Evolutionary conservation across 2,797 vertebrate genomes (phyloP).

Genomic region (Microctenopoma stevenorrisi): DNA sequence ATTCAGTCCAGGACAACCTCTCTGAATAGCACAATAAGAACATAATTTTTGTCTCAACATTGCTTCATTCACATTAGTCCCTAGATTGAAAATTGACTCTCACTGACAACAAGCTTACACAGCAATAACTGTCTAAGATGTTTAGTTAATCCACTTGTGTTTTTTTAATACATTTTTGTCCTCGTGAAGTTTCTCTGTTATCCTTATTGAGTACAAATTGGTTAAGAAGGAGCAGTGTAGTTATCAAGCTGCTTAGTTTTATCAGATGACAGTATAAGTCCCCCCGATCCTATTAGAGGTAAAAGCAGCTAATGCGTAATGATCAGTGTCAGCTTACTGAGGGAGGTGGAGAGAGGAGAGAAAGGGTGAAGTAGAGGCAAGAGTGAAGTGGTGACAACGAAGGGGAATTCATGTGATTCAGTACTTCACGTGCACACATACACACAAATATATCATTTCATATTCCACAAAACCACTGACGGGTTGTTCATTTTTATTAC

Average conservation of each 20-base stretch:
- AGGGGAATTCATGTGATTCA: conserved; percentile 54
- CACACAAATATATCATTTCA: too few relatives aligned
- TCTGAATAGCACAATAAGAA: background rate
- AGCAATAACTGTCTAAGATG: conserved; percentile 43
- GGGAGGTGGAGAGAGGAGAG: conserved; percentile 22
- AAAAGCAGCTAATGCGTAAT: conserved; percentile 90
- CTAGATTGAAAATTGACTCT: conserved; percentile 5
- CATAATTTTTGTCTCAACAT: background rate
- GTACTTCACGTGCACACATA: background rate
- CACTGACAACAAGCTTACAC: conserved; percentile 19
- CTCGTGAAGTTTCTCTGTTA: conserved; percentile 86
- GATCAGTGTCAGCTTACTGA: conserved; percentile 88
- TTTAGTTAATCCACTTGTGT: conserved; percentile 78
- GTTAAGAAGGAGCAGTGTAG: conserved; percentile 87
- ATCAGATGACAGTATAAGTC: conserved; percentile 93
- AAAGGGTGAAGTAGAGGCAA: conserved; percentile 27
- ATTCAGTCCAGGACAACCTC: background rate
- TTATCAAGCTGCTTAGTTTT: conserved; percentile 91
- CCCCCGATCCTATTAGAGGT: conserved; percentile 89
- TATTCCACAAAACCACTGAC: too few relatives aligned
- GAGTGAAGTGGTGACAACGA: conserved; percentile 13
- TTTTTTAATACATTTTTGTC: conserved; percentile 82
- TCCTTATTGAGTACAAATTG: conserved; percentile 90
- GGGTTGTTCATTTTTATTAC: too few relatives aligned
- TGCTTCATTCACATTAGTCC: conserved; percentile 1